Base-by-base conservation (phyloP, 2,888 invertebrate species). In the Sarcophaga rosellei region DNA sequence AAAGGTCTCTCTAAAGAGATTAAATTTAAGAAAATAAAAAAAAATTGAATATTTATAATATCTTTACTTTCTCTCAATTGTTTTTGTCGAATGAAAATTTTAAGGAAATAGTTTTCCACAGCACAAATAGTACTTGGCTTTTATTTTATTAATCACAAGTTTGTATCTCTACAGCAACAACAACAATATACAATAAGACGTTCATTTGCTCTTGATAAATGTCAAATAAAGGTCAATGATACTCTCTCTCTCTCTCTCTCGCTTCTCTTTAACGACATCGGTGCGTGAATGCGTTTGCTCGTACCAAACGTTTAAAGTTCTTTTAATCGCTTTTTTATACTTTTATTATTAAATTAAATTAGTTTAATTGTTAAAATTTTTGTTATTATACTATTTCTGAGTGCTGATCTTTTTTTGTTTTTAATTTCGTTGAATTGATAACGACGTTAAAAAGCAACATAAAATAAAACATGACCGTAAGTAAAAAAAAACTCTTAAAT, bases 201-300 rank as follows among this genome's bases (percentile, higher is more conserved):
- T 73, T 81, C 77, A 53, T 59, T 59, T 44, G 75, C 75, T 79
- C 79, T 86, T 85, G 88, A n/a, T 90, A 91, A 91, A 93, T 92
- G 93, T 93, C 93, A 93, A 93, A 93, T 93, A 92, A 91, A 93
- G 93, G 92, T 93, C 92, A 93, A 90, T 91, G 93, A 88, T 90
- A 88, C 65, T 66, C 61, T 57, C 61, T 70, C 65, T 62, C 53
- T 12, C 17, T 1, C 17, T 53, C 17, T 47, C 12, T 12, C 47
- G 3, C 25, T 35, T 35, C 35, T 35, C 63, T 47, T 57, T 57
- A 63, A 63, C 53, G 62, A 23, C 62, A 68, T 53, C 45, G 61
- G 84, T 74, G 65, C 70, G 17, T 23, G 57, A 72, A 75, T 69
- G 84, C 75, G 75, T 70, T 74, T 12, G 61, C 44, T 35, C 15